Evolutionary conservation across 2,797 vertebrate species (phyloP), one percentile per base, ranked within the genome.

Genomic region (Epinephelus malabaricus): DNA sequence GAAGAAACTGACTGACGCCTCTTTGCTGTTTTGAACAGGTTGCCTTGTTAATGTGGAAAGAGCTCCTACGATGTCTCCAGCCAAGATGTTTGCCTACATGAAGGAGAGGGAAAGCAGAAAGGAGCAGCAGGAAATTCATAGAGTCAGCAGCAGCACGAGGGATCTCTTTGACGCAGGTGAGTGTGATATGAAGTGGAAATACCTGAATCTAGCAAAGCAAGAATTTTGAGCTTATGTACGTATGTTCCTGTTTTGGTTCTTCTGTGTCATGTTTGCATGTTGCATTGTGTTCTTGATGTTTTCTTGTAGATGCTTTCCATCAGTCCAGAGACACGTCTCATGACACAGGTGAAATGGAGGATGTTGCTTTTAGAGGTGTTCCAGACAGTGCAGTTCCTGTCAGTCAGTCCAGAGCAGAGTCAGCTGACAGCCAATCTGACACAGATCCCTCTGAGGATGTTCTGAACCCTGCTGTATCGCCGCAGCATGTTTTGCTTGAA

Each of bases 81-180:
- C 91, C 10, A 94, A 95, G 77, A 83, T 89, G 47, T 94, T 93
- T 74, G 75, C 80, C 11, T 77, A 34, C 23, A 84, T 95, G 89
- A 95, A 94, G 78, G 64, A 88, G 69, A 89, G 69, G 38, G 84
- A 84, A 62, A 81, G 5, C 27, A 78, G 64, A 82, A 60, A n/a
- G 19, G 76, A 86, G 50, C 80, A 45, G 9, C 64, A 53, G 23
- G 68, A 76, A 5, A 49, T 13, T 15, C 43, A 4, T 23, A 45
- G 69, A 19, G 56, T 83, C 56, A 79, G 45, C 58, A 78, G 38
- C 47, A 68, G 53, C 76, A 86, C 68, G 0, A 76, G 61, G 30
- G 40, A 86, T n/a, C 50, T 78, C 21, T 56, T 71, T 34, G 76
- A 55, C 34, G 43, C 15, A 71, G 82, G 94, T 93, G 69, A 79